These are phyloP conservation scores for Pseudonaja textilis DNA, from an alignment of 2,113 vertebrate genomes.

Conservation along the genomic window DNA sequence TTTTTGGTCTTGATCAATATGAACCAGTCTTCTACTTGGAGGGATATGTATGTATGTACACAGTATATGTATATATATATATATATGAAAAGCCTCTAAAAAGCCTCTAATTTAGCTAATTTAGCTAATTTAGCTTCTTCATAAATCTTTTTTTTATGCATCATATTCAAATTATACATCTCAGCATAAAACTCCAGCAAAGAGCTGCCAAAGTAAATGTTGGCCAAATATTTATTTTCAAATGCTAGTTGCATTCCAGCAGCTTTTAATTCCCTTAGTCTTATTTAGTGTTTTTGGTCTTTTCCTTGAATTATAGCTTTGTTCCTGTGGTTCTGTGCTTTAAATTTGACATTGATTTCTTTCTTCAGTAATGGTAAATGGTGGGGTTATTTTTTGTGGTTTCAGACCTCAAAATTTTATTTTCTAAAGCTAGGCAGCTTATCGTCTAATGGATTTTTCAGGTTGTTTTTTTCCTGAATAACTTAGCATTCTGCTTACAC, in stretches of 20 bases:
- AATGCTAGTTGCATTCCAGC: background rate
- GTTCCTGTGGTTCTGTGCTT: background rate
- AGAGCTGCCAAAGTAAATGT: background rate
- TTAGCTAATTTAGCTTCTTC: background rate
- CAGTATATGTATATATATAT: too few species aligned
- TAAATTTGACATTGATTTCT: background rate
- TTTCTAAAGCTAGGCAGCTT: background rate
- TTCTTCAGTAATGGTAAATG: conserved; percentile 1
- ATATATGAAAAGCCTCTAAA: background rate
- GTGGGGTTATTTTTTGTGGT: background rate
- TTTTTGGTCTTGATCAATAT: background rate
- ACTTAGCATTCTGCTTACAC: background rate
- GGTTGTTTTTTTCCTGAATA: background rate
- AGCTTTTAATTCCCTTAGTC: background rate
- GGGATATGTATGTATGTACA: too few species aligned
- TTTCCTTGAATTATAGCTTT: background rate
- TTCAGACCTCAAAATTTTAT: background rate
- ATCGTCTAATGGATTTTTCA: background rate
- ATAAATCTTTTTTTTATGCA: background rate
- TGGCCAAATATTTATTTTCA: background rate
- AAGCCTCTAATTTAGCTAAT: too few species aligned
- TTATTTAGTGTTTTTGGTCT: background rate
- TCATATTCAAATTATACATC: background rate
- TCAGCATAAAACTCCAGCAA: background rate
- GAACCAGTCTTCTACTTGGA: background rate